A percentile compares a stretch with the other conserved stretches of the same genome.
These are phyloP conservation scores for Polymixis flavicincta DNA, from an alignment of 2,888 invertebrate genomes.

Conservation along the genomic window DNA sequence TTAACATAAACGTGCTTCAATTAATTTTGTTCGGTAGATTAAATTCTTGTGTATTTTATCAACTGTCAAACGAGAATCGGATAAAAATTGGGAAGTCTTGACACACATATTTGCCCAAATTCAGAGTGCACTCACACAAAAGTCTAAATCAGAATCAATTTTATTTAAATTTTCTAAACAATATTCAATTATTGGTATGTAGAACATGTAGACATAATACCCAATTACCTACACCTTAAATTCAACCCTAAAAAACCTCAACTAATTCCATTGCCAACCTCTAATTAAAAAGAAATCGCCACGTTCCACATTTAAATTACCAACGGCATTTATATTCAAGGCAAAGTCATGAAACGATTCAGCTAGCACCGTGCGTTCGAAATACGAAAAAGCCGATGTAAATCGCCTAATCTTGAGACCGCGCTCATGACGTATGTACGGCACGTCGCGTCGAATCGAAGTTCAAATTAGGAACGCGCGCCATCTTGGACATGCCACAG, in stretches of 20 bases:
- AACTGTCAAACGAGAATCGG: not conserved
- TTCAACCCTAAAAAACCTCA: conserved; percentile 54
- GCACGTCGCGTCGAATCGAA: conserved; percentile 83
- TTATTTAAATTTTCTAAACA: not conserved
- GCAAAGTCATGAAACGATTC: conserved; percentile 83
- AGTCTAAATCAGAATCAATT: not conserved
- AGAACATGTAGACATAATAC: conserved; percentile 26
- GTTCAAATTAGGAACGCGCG: conserved; percentile 82
- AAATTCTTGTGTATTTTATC: not conserved
- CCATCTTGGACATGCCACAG: conserved; percentile 79
- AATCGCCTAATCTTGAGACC: conserved; percentile 90
- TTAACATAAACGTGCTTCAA: not conserved
- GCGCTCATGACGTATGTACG: conserved; percentile 88
- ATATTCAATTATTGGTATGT: conserved; percentile 13
- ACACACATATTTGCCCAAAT: not conserved
- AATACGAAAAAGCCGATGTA: conserved; percentile 88
- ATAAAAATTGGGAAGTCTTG: too few relatives aligned
- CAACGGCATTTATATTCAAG: conserved; percentile 82
- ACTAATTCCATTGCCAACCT: conserved; percentile 49
- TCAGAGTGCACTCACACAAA: too few relatives aligned
- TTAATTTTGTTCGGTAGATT: not conserved
- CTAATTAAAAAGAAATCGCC: conserved; percentile 77
- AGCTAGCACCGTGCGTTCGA: conserved; percentile 79
- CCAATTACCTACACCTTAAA: conserved; percentile 35
- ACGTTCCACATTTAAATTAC: conserved; percentile 80